phyloP scores from a whole-genome alignment of 2,888 invertebrate species.

The Megastigmus dorsalis region DNA sequence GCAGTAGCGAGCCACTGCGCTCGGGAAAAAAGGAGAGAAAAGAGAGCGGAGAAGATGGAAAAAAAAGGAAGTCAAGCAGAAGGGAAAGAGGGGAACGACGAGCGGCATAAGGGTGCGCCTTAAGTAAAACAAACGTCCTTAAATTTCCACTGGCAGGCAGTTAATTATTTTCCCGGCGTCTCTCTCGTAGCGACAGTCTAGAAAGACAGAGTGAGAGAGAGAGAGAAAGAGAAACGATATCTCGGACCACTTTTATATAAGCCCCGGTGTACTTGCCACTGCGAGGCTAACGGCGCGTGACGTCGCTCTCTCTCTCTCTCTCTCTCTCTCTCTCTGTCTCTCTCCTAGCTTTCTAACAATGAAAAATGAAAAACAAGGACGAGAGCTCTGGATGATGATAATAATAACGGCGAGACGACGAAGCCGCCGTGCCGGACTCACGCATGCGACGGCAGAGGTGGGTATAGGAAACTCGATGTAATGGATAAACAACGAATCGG shows the following conservation, averaged over 20 bases:
- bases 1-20: too few species aligned
- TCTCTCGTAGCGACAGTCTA: background rate
- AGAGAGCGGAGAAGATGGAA: background rate
- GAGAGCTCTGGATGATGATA: background rate
- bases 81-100: background rate
- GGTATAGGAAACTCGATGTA: too few species aligned
- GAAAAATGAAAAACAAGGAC: slow-evolving; percentile 38
- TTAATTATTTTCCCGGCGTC: slow-evolving; percentile 67
- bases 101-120: slow-evolving; percentile 30
- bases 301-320: slow-evolving; percentile 55
- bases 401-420: slow-evolving; percentile 32
- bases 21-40: background rate
- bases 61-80: background rate
- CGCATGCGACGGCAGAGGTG: too few species aligned
- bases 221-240: background rate
- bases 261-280: background rate
- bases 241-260: slow-evolving; percentile 35
- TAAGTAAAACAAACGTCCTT: slow-evolving; percentile 70
- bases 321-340: slow-evolving; percentile 55
- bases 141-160: slow-evolving; percentile 66
- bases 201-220: background rate
- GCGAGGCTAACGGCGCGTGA: slow-evolving; percentile 17
- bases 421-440: background rate
- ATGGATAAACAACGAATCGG: slow-evolving; percentile 23
- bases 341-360: slow-evolving; percentile 48